A percentile compares a stretch with the other conserved stretches of the same genome.
These are phyloP conservation scores for Cryptomyrus ogoouensis DNA, from an alignment of 2,113 vertebrate genomes.

Conservation along the genomic window DNA sequence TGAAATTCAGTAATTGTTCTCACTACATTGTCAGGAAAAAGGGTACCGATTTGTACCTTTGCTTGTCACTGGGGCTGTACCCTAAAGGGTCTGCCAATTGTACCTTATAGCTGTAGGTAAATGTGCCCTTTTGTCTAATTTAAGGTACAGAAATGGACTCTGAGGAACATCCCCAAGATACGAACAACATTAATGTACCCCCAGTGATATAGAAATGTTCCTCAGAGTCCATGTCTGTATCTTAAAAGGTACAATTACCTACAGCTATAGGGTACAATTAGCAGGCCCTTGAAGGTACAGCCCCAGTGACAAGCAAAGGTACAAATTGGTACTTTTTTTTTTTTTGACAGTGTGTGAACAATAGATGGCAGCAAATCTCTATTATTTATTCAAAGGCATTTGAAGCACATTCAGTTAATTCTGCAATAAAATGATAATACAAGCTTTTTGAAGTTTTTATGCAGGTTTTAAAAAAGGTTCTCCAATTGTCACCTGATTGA, in stretches of 20 bases:
- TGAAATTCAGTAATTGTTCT: not conserved
- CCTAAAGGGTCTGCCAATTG: no score
- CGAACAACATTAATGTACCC: not conserved
- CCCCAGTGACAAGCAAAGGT: not conserved
- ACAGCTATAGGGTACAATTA: not conserved
- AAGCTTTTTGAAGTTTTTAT: not conserved
- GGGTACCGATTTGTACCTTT: not conserved
- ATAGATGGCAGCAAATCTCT: not conserved
- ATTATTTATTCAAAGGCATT: not conserved
- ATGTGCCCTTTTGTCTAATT: no score
- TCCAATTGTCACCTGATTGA: not conserved
- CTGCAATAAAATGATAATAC: not conserved
- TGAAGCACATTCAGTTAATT: not conserved
- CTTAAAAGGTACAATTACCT: not conserved
- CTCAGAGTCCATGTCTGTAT: no score
- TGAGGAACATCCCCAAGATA: no score
- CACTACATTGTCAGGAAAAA: not conserved
- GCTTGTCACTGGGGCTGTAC: not conserved
- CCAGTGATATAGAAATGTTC: not conserved
- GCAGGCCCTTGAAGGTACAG: not conserved
- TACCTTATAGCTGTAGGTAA: no score
- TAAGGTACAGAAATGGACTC: no score
- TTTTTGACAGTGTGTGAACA: not conserved
- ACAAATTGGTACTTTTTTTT: not conserved
- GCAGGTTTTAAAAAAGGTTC: not conserved